These are phyloP conservation scores for Nymphalis c-album DNA, from an alignment of 2,888 invertebrate genomes.

Conservation along the genomic window DNA sequence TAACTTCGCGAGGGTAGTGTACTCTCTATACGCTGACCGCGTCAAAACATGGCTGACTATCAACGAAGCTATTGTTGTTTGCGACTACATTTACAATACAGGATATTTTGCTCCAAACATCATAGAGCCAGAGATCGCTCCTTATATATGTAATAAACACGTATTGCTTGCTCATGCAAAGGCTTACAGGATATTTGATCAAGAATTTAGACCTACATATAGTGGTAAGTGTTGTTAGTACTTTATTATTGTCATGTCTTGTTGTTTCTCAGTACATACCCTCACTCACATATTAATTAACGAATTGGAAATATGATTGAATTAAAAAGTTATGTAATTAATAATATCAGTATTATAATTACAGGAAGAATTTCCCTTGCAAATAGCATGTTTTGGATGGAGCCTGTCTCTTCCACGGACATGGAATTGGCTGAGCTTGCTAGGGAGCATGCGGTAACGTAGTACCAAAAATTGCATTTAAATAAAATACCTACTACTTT, in stretches of 20 bases:
- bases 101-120: conserved; percentile 59
- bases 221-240: conserved; percentile 59
- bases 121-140: conserved; percentile 64
- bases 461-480: neutral
- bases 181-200: conserved; percentile 82
- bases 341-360: neutral
- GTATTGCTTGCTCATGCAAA: conserved; percentile 85
- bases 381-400: neutral
- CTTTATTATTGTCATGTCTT: neutral
- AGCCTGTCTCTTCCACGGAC: conserved; percentile 30
- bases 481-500: too few species aligned
- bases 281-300: neutral
- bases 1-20: conserved; percentile 82
- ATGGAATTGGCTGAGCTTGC: conserved; percentile 43
- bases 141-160: conserved; percentile 84
- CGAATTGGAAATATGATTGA: too few species aligned
- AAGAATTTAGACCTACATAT: conserved; percentile 74
- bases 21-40: conserved; percentile 80
- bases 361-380: conserved; percentile 2
- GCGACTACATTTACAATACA: conserved; percentile 63
- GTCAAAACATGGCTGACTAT: conserved; percentile 86
- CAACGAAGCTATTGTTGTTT: conserved; percentile 83
- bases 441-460: conserved; percentile 39
- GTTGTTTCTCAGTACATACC: neutral
- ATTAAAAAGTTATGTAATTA: too few species aligned